Conservation (phyloP, 2,797 vertebrate species). For the Graptemys geographica region DNA sequence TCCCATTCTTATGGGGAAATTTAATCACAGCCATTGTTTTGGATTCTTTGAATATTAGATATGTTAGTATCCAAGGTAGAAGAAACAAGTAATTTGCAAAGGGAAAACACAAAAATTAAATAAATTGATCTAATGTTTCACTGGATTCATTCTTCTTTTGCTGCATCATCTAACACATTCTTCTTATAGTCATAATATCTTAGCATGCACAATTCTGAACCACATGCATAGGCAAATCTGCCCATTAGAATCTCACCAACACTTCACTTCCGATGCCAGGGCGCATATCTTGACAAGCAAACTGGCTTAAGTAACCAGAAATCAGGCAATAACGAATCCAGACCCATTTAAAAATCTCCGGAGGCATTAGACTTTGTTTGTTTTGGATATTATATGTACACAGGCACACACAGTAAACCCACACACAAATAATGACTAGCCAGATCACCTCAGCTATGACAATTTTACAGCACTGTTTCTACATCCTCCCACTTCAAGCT, state of each 20-base stretch:
- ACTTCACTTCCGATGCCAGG: neutral
- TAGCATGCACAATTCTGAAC: neutral
- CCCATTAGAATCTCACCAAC: neutral
- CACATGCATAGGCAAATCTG: neutral
- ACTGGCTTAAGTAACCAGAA: neutral
- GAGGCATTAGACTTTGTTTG: neutral
- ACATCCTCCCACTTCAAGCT: neutral
- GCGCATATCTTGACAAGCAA: neutral
- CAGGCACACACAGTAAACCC: neutral
- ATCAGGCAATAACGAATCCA: neutral
- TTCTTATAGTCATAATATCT: neutral
- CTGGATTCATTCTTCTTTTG: neutral
- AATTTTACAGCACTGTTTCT: slow-evolving; percentile 12
- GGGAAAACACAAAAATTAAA: neutral
- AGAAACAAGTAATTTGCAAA: neutral
- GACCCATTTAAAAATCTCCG: neutral
- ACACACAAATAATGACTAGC: neutral
- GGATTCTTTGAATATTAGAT: neutral
- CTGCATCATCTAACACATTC: neutral
- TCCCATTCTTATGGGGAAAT: neutral
- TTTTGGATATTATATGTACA: neutral
- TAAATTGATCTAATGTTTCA: slow-evolving; percentile 1
- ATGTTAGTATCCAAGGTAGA: fast-evolving
- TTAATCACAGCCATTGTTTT: neutral
- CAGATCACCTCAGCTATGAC: neutral